Evolutionary conservation across 92 coral and sea anemone genomes (phyloP).

Genomic region (Palythoa caribaeorum): DNA sequence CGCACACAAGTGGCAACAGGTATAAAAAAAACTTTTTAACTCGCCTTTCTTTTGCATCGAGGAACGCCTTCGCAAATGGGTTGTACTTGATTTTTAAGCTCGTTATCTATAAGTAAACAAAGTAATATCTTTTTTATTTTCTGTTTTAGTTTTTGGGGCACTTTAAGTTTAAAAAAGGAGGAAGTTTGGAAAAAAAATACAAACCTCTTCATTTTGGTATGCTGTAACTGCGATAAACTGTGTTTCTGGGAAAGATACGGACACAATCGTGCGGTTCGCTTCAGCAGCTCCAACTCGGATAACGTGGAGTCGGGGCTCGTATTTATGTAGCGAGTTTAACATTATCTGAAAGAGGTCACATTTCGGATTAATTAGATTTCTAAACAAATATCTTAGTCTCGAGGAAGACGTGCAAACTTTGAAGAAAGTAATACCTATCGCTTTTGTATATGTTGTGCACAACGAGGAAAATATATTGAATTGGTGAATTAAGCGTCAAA

Average conservation of each 20-base stretch:
- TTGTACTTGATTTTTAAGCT: slow-evolving; percentile 92
- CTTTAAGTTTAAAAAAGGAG: neutral
- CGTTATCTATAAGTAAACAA: slow-evolving; percentile 81
- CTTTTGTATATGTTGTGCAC: slow-evolving; percentile 10
- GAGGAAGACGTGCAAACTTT: slow-evolving; percentile 20
- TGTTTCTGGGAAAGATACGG: slow-evolving; percentile 95
- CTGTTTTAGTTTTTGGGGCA: neutral
- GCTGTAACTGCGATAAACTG: slow-evolving; percentile 98
- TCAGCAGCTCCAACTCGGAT: slow-evolving; percentile 91
- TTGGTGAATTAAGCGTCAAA: neutral
- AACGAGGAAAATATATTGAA: slow-evolving; percentile 33
- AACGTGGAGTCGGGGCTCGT: slow-evolving; percentile 94
- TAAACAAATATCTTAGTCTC: neutral
- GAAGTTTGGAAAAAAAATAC: slow-evolving; percentile 2
- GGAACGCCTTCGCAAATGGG: slow-evolving; percentile 98
- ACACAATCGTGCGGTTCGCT: slow-evolving; percentile 82
- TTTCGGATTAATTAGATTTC: slow-evolving; percentile 29
- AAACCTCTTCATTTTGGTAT: slow-evolving; percentile 99
- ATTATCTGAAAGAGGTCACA: slow-evolving; percentile 77
- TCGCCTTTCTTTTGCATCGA: slow-evolving; percentile 98
- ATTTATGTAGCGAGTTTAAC: slow-evolving; percentile 97
- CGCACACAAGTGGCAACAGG: neutral
- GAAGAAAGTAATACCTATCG: slow-evolving; percentile 24
- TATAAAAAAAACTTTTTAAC: neutral
- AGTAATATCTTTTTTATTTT: slow-evolving; percentile 7